A percentile compares a stretch with the other conserved stretches of the same genome.
Conservation (phyloP, 2,797 vertebrate genomes). For the Jordanella pulchra region DNA sequence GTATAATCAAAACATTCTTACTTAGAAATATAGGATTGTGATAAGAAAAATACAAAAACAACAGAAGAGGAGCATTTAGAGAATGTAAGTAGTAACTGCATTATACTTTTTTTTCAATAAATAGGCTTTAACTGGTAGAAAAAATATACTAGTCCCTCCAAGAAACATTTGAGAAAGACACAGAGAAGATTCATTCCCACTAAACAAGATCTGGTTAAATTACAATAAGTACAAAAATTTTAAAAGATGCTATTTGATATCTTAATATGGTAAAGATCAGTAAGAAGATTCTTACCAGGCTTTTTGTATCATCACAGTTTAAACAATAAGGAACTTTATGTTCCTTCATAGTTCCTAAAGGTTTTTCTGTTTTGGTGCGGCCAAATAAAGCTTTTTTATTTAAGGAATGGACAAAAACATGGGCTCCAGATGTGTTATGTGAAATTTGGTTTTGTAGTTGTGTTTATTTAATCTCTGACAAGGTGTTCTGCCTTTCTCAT, state of each 20-base stretch:
- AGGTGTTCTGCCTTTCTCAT: constrained; percentile 30
- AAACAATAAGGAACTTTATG: background rate
- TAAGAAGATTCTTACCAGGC: background rate
- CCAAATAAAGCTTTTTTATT: background rate
- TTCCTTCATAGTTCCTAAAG: background rate
- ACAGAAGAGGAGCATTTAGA: background rate
- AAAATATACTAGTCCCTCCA: background rate
- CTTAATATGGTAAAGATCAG: background rate
- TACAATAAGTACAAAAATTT: background rate
- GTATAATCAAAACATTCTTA: no score
- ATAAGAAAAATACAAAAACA: no score
- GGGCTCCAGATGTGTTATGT: background rate
- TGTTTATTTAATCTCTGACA: background rate
- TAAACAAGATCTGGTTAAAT: background rate
- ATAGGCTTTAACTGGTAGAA: no score
- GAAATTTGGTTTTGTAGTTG: no score
- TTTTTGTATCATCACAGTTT: background rate
- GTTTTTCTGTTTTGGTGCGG: background rate
- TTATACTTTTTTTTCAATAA: no score
- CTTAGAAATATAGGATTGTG: no score
- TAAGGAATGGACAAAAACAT: background rate
- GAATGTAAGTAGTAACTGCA: background rate
- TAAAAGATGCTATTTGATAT: background rate
- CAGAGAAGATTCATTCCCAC: background rate
- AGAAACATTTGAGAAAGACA: background rate